Base-by-base conservation (phyloP, 2,797 vertebrate species). In the Enteromius unitaeniatus region DNA sequence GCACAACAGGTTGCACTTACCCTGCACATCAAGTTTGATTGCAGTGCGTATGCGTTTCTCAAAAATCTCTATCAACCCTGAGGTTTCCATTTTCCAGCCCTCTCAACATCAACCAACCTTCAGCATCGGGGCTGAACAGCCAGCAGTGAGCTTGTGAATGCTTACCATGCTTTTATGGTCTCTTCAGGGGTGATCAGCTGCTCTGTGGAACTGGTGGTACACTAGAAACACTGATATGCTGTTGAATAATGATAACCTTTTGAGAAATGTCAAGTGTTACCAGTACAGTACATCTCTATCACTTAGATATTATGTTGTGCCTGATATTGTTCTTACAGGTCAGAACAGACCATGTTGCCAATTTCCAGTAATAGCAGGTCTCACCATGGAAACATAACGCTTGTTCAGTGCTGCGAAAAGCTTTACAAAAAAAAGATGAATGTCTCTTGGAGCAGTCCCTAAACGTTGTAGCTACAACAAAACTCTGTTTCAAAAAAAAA, bases 211-310 rank as follows among this genome's bases (percentile, higher is more conserved):
- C 85, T 88, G 88, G 85, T 88, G 76, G 79, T 68, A 67, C 89
- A 87, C 87, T 89, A 84, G 84, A 88, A 89, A 87, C 37, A 64
- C 86, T 89, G 93, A 94, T 93, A 91, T 87, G 83, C 85, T 84
- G 86, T 86, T 82, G 78, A 85, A 88, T 89, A 86, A 83, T 89
- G 88, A 88, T 89, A 90, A 91, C 88, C 91, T 87, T 60, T 65
- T 80, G 85, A 89, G 73, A 92, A 91, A 93, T 92, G 92, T 92
- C 92, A 93, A 94, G 92, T 85, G 86, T 86, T 81, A 34, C 58
- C 58, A 65, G 79, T 60, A 65, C 75, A 78, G 58, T 37, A 72
- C 74, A 49, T 70, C 82, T 78, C 67, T 72, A 72, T 78, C 79
- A 69, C 55, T 78, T 81, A 79, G 60, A 86, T 77, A 86, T 83